Percentiles rank a stretch among this genome's conserved stretches.
These are phyloP conservation scores for Sycophila sp. DNA, from an alignment of 1,140 invertebrate species.

Conservation along the genomic window DNA sequence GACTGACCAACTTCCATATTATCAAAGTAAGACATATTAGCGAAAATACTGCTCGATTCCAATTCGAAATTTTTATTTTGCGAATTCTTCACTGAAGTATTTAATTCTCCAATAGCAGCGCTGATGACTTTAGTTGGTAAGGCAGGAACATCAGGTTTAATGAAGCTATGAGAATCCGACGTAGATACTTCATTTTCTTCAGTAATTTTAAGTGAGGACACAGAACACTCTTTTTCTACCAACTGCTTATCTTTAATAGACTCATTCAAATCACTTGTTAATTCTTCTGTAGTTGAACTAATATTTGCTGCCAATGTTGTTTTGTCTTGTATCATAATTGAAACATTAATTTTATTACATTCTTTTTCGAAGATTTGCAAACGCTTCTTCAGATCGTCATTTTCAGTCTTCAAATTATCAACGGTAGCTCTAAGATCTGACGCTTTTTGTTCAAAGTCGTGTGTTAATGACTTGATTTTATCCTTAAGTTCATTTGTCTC, in stretches of 20 bases:
- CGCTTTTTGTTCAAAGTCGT: neutral
- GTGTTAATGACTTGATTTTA: conserved; percentile 2
- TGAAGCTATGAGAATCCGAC: neutral
- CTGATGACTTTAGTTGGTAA: neutral
- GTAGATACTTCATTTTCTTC: neutral
- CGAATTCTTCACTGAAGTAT: neutral
- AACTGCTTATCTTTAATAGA: neutral
- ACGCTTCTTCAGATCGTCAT: neutral
- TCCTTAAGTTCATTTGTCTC: conserved; percentile 25
- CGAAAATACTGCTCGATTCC: conserved; percentile 51
- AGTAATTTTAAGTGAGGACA: neutral
- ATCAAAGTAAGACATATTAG: conserved; percentile 51
- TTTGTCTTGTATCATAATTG: neutral
- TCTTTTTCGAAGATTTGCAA: neutral
- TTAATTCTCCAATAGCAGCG: neutral
- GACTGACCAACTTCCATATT: conserved; percentile 41
- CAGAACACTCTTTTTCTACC: neutral
- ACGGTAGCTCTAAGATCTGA: neutral
- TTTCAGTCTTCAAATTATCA: neutral
- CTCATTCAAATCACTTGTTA: neutral
- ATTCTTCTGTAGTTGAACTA: neutral
- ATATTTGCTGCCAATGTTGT: neutral
- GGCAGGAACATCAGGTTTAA: neutral
- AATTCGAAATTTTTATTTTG: conserved; percentile 29
- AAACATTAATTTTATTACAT: neutral